Evolutionary conservation across 2,888 invertebrate genomes (phyloP).

Genomic region (Agrochola lychnidis): DNA sequence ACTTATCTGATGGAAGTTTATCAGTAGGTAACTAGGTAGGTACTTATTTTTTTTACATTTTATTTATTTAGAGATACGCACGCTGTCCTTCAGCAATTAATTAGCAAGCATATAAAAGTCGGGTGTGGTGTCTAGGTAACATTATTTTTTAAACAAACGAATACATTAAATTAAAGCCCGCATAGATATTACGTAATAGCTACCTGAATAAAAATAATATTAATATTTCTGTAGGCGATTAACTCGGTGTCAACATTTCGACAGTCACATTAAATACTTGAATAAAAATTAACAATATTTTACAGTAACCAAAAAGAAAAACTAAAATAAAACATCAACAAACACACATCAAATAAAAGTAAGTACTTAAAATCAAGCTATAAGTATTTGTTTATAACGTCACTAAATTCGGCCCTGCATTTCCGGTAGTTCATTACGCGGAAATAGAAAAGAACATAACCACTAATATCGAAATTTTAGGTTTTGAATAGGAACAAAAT

Average conservation of each 20-base stretch:
- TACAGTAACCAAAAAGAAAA: too few species aligned
- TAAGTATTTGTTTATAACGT: too few species aligned
- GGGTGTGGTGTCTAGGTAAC: background rate
- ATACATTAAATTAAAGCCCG: background rate
- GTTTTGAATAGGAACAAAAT: background rate
- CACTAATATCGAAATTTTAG: background rate
- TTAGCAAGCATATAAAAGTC: background rate
- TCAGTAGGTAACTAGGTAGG: background rate
- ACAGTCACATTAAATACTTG: background rate
- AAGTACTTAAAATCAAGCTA: too few species aligned
- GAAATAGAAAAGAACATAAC: constrained; percentile 18
- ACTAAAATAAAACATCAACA: background rate
- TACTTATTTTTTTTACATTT: background rate
- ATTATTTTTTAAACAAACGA: background rate
- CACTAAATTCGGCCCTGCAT: constrained; percentile 31
- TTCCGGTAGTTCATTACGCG: background rate
- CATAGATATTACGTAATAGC: background rate
- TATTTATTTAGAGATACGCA: background rate
- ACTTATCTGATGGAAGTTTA: constrained; percentile 10
- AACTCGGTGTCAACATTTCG: background rate
- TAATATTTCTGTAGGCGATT: background rate
- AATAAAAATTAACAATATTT: background rate
- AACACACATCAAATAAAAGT: background rate
- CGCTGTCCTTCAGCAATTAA: background rate
- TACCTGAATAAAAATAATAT: background rate